These are phyloP conservation scores for Ceratina calcarata DNA, from an alignment of 1,140 invertebrate species.

Conservation along the genomic window DNA sequence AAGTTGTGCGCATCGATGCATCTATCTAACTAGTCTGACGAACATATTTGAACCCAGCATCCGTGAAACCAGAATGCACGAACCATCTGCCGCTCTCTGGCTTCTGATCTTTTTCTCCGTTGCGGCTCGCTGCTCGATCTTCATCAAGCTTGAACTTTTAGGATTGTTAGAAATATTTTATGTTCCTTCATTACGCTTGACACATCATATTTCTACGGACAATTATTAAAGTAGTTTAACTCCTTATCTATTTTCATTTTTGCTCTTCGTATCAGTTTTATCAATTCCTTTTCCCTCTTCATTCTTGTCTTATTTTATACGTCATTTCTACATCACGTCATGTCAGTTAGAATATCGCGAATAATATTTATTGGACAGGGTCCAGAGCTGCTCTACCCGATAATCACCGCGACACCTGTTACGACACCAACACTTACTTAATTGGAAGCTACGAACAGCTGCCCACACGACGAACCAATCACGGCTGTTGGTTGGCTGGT, in stretches of 20 bases:
- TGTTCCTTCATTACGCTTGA: no score
- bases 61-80: constrained; percentile 2
- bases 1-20: constrained; percentile 1
- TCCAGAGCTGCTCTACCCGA: constrained; percentile 35
- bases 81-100: constrained; percentile 3
- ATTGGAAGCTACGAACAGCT: constrained; percentile 64
- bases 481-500: constrained; percentile 48
- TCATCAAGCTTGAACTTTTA: neutral
- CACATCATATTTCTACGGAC: no score
- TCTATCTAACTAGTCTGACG: neutral
- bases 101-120: constrained; percentile 8
- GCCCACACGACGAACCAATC: constrained; percentile 66
- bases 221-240: no score
- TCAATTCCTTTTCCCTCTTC: no score
- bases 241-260: no score
- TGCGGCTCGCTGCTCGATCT: neutral
- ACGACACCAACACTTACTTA: constrained; percentile 67
- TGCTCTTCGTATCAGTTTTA: no score
- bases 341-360: constrained; percentile 48
- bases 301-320: no score
- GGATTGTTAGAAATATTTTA: neutral
- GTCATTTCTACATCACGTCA: neutral
- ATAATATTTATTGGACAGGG: constrained; percentile 55
- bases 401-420: constrained; percentile 68
- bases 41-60: neutral